Conservation (phyloP, 1,140 invertebrate species). For the Leptinotarsa undecemlineata region DNA sequence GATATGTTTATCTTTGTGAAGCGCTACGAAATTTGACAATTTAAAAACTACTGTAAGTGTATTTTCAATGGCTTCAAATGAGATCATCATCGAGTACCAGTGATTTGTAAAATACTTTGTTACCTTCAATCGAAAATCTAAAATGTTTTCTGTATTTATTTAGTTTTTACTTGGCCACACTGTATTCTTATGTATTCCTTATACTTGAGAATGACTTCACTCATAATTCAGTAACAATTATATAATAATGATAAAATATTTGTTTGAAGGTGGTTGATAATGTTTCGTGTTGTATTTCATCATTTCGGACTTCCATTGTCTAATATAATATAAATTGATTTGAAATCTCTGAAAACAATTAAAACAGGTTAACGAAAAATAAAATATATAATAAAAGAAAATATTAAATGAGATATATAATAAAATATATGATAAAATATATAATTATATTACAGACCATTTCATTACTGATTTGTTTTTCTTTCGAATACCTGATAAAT, state of each 20-base stretch:
- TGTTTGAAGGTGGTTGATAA: too few species aligned
- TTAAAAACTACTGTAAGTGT: not conserved
- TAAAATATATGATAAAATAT: not conserved
- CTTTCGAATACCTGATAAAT: not conserved
- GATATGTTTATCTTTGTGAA: too few species aligned
- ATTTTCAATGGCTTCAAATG: not conserved
- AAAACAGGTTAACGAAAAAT: too few species aligned
- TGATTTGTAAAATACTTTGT: not conserved
- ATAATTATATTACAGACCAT: not conserved
- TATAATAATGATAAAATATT: not conserved
- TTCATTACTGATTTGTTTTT: not conserved
- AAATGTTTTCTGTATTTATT: too few species aligned
- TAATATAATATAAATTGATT: too few species aligned
- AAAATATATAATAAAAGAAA: too few species aligned
- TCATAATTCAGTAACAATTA: not conserved
- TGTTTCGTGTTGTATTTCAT: too few species aligned
- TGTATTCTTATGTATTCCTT: not conserved
- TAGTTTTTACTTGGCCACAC: not conserved
- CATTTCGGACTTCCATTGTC: too few species aligned
- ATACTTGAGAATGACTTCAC: not conserved
- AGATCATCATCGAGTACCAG: not conserved
- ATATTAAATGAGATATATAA: too few species aligned
- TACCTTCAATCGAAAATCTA: not conserved
- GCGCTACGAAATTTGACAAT: not conserved
- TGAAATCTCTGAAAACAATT: too few species aligned